Base-by-base conservation (phyloP, 2,797 vertebrate genomes). In the Chelon labrosus region DNA sequence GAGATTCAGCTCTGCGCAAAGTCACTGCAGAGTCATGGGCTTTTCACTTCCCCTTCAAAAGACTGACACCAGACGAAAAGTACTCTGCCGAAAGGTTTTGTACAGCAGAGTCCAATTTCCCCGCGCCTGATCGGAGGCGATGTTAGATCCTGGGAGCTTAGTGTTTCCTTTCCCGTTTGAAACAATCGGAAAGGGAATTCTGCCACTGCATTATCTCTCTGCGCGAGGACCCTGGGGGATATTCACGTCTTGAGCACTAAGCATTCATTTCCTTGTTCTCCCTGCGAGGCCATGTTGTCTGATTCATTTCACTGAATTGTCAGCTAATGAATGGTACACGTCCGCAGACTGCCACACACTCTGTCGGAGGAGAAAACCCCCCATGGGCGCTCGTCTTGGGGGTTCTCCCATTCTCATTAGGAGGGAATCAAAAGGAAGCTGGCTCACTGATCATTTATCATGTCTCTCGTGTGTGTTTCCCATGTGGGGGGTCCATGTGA, bases 281-380 rank as follows among this genome's bases (percentile, higher is more conserved):
- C 87, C 87, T 83, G 47, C 73, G 87, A 91, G 85, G 89, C 83
- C 66, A n/a, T 67, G 85, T 83, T 89, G 90, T 91, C 84, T 84
- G 88, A 92, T 89, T 88, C 75, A 85, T 89, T 91, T 85, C 79
- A 72, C 65, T 58, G 82, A 85, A 86, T 81, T 75, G 90, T 90
- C 82, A 82, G 81, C 82, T 88, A 87, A 89, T 88, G 88, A 93
- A 85, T 87, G 85, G 79, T 85, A 80, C 17, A 10, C 67, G 74
- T 89, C 87, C 77, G 27, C 84, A 49, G 70, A 59, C 76, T 80
- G 83, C 82, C 85, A 76, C 75, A 71, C 70, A 72, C 75, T 44
- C 73, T 31, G 75, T 54, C 72, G 37, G 79, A 75, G 66, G 42
- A 74, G 72, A 74, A 82, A 76, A 73, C 57, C 70, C 82, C 85